A percentile compares a stretch with the other conserved stretches of the same genome.
Evolutionary conservation across 2,113 vertebrate genomes (phyloP).

Genomic region (Poecile atricapillus): DNA sequence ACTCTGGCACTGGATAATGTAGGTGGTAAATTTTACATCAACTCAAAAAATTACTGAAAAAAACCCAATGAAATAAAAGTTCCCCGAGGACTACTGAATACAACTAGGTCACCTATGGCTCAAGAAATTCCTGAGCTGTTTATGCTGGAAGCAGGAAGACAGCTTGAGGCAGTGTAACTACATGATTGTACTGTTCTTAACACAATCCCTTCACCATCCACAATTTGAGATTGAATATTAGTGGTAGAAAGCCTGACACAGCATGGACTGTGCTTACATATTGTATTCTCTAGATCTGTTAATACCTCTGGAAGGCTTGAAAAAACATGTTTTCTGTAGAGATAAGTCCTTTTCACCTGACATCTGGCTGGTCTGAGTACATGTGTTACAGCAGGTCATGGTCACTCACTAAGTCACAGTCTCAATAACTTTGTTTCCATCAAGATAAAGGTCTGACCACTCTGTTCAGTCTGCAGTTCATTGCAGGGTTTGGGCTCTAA

Average conservation of each 20-base stretch:
- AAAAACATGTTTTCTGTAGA: background rate
- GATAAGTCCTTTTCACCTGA: background rate
- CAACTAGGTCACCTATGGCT: background rate
- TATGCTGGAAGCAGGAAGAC: background rate
- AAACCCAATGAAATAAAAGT: background rate
- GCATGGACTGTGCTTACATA: background rate
- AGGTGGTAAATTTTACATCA: background rate
- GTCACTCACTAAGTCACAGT: background rate
- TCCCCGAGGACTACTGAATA: background rate
- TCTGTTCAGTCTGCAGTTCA: background rate
- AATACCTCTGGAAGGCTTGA: background rate
- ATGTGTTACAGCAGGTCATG: background rate
- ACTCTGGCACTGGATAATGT: background rate
- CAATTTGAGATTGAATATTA: background rate
- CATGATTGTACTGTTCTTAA: background rate
- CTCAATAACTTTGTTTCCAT: background rate
- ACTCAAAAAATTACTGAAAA: background rate
- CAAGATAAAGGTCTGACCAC: background rate
- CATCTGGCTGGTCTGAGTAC: background rate
- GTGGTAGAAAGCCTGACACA: background rate
- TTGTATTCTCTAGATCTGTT: background rate
- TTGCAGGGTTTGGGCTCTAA: background rate
- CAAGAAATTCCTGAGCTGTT: background rate
- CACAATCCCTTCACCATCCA: background rate
- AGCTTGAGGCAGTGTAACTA: background rate